phyloP scores from a whole-genome alignment of 2,888 invertebrate genomes.

The Plagodis pulveraria region DNA sequence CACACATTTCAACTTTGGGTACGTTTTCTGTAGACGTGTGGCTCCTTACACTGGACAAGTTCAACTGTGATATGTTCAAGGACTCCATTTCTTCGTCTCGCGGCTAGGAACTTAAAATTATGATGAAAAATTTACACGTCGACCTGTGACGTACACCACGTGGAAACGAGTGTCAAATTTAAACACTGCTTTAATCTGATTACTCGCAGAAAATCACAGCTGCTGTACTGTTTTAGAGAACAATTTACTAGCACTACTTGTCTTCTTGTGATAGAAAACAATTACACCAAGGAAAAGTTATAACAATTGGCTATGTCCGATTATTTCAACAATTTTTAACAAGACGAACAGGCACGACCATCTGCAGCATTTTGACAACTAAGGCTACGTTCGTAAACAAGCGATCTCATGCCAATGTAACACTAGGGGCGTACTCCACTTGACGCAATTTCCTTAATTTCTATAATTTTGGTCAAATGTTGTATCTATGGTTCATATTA shows the following conservation, averaged over 20 bases:
- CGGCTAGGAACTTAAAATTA: conserved; percentile 50
- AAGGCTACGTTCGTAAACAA: background rate
- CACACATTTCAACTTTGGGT: conserved; percentile 55
- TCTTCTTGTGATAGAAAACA: conserved; percentile 44
- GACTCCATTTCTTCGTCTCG: conserved; percentile 68
- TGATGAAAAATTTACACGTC: conserved; percentile 70
- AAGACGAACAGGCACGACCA: conserved; percentile 41
- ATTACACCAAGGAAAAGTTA: conserved; percentile 13
- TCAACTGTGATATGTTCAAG: conserved; percentile 75
- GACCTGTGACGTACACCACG: conserved; percentile 79
- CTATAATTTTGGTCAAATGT: too few relatives aligned
- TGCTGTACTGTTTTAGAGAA: conserved; percentile 38
- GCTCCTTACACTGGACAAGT: conserved; percentile 70
- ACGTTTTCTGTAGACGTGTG: conserved; percentile 56
- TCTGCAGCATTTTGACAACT: conserved; percentile 48
- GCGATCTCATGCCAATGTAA: too few relatives aligned
- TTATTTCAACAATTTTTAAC: conserved; percentile 47
- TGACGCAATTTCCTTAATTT: too few relatives aligned
- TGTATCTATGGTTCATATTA: too few relatives aligned
- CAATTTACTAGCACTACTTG: conserved; percentile 46
- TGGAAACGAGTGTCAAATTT: conserved; percentile 78
- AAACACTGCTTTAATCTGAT: conserved; percentile 35
- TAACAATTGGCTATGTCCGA: conserved; percentile 19
- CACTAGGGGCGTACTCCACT: too few relatives aligned
- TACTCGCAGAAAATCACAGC: conserved; percentile 45